Percentiles rank a stretch among this genome's conserved stretches.
These are phyloP conservation scores for Bucorvus abyssinicus DNA, from an alignment of 2,797 vertebrate species.

Conservation along the genomic window DNA sequence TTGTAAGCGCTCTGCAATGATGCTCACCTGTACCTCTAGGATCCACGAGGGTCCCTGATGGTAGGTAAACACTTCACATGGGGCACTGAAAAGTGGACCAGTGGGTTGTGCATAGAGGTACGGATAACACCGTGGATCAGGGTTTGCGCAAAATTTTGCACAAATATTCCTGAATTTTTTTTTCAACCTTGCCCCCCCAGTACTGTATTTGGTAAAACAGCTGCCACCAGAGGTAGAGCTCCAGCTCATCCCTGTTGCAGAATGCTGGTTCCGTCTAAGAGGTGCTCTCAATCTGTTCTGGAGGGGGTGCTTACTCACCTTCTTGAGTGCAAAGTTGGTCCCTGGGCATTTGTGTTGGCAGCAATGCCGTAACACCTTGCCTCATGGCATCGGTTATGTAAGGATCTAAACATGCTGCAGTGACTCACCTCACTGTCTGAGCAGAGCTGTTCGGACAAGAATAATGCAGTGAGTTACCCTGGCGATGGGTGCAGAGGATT, in stretches of 20 bases:
- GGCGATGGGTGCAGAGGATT: not conserved
- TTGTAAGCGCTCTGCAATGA: not conserved
- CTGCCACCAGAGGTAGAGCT: not conserved
- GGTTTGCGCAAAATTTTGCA: accelerated
- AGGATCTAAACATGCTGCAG: conserved; percentile 30
- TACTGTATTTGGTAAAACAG: not conserved
- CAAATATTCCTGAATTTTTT: not conserved
- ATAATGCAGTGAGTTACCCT: not conserved
- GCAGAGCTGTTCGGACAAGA: conserved; percentile 52
- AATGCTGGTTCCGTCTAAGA: not conserved
- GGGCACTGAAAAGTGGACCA: not conserved
- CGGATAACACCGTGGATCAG: not conserved
- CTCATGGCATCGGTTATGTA: conserved; percentile 56
- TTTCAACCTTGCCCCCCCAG: not conserved
- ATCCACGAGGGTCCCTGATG: not conserved
- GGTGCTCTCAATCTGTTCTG: not conserved
- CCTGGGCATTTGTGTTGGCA: conserved; percentile 57
- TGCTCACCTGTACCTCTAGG: not conserved
- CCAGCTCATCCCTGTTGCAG: conserved; percentile 9
- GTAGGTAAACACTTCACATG: not conserved
- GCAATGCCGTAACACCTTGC: conserved; percentile 46
- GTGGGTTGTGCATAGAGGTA: not conserved
- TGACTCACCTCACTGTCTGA: conserved; percentile 49
- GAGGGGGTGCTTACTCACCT: conserved; percentile 29
- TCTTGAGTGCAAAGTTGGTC: not conserved